phyloP scores from a whole-genome alignment of 2,888 invertebrate species.

The Hipparchia semele region DNA sequence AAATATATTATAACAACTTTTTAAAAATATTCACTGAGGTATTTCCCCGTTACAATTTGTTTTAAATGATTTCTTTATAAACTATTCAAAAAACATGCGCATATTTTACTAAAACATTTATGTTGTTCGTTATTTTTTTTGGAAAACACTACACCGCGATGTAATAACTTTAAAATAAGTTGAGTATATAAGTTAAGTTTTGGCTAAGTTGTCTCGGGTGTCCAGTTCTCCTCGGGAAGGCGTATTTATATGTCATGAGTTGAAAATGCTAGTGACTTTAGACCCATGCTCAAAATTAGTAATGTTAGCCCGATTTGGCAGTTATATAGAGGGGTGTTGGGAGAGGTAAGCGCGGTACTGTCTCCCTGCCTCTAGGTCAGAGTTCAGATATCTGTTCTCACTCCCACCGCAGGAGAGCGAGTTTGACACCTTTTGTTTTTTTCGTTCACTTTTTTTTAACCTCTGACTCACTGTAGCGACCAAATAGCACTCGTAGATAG shows the following conservation, averaged over 20 bases:
- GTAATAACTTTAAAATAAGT: conserved; percentile 39
- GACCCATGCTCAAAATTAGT: conserved; percentile 28
- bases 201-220: conserved; percentile 47
- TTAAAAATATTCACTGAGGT: neutral
- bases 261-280: conserved; percentile 45
- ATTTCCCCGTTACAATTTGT: neutral
- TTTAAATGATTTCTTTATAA: neutral
- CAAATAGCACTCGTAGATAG: no score
- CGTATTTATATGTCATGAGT: conserved; percentile 48
- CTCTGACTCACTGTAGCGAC: no score
- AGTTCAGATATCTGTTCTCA: conserved; percentile 76
- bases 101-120: neutral
- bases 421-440: conserved; percentile 62
- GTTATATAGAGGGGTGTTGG: conserved; percentile 48
- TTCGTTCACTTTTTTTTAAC: no score
- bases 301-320: conserved; percentile 51
- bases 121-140: neutral
- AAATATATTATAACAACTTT: no score
- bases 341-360: conserved; percentile 60
- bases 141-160: conserved; percentile 50
- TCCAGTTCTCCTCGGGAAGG: conserved; percentile 71
- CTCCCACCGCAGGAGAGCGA: conserved; percentile 65
- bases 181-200: conserved; percentile 30
- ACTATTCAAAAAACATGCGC: no score
- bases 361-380: conserved; percentile 54